phyloP scores from a whole-genome alignment of 2,888 invertebrate species.

The Arctia plantaginis region DNA sequence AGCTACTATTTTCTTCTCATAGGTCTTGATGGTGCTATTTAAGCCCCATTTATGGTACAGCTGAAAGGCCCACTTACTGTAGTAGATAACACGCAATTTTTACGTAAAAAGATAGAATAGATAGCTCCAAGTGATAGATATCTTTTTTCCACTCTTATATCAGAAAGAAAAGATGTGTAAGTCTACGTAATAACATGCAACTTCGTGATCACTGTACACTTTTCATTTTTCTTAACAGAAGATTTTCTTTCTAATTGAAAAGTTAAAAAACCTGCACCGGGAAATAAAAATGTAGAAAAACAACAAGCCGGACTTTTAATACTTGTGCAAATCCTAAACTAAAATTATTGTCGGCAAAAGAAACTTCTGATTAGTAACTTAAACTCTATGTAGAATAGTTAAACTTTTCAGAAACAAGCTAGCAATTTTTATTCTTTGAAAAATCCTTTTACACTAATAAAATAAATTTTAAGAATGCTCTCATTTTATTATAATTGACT shows the following conservation, averaged over 20 bases:
- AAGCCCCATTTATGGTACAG: constrained; percentile 45
- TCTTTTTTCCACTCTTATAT: background rate
- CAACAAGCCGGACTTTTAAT: background rate
- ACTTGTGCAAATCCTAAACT: background rate
- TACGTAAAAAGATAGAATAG: constrained; percentile 25
- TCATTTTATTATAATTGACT: background rate
- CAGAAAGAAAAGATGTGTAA: constrained; percentile 5
- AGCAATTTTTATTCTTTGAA: background rate
- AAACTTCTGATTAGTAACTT: background rate
- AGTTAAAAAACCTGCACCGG: constrained; percentile 2
- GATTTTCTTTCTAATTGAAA: background rate
- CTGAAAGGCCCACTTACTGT: constrained; percentile 37
- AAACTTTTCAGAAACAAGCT: background rate
- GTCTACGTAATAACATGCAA: background rate
- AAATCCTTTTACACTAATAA: background rate
- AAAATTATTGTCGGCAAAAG: background rate
- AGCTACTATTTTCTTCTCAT: constrained; percentile 51
- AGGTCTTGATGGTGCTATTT: constrained; percentile 55
- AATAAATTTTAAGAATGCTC: background rate
- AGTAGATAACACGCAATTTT: constrained; percentile 30
- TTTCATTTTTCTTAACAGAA: background rate
- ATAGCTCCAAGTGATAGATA: constrained; percentile 20
- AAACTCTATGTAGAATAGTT: background rate
- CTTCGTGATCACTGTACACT: background rate
- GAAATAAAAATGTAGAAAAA: background rate